A percentile compares a stretch with the other conserved stretches of the same genome.
Conservation (phyloP, 2,797 vertebrate species). For the Vireo griseus region DNA sequence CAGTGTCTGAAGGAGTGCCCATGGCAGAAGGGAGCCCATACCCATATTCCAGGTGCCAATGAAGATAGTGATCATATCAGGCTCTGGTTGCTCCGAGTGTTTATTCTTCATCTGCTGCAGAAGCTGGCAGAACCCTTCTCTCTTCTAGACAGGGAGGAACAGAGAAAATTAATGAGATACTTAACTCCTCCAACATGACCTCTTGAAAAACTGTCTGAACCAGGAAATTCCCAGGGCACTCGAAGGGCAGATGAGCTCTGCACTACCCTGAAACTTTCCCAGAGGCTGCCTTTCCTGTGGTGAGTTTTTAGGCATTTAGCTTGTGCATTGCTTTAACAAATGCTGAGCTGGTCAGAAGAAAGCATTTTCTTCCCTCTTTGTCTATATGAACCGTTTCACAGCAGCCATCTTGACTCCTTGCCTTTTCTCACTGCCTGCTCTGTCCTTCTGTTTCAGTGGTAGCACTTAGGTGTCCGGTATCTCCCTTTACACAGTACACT, state of each 20-base stretch:
- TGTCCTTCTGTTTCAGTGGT: background rate
- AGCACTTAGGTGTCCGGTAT: background rate
- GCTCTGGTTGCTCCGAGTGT: constrained; percentile 92
- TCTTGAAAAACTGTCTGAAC: background rate
- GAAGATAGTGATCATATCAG: constrained; percentile 97
- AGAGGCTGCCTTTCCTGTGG: background rate
- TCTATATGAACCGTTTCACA: background rate
- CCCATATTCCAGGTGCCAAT: constrained; percentile 99
- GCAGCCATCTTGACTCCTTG: background rate
- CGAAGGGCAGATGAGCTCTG: background rate
- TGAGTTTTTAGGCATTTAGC: background rate
- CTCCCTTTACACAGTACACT: background rate
- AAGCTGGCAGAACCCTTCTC: constrained; percentile 96
- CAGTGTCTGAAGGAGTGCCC: background rate
- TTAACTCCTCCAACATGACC: background rate
- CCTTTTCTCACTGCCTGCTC: background rate
- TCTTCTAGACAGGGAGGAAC: constrained; percentile 79
- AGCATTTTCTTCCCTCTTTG: background rate
- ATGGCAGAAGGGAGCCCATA: constrained; percentile 58
- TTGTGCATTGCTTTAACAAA: background rate
- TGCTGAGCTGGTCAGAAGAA: background rate
- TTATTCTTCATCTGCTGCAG: constrained; percentile 99
- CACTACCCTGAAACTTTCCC: background rate
- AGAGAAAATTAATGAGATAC: constrained; percentile 17
- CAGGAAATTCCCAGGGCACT: background rate